A percentile compares a stretch with the other conserved stretches of the same genome.
phyloP scores from a whole-genome alignment of 2,113 vertebrate species.

The Bufo gargarizans region DNA sequence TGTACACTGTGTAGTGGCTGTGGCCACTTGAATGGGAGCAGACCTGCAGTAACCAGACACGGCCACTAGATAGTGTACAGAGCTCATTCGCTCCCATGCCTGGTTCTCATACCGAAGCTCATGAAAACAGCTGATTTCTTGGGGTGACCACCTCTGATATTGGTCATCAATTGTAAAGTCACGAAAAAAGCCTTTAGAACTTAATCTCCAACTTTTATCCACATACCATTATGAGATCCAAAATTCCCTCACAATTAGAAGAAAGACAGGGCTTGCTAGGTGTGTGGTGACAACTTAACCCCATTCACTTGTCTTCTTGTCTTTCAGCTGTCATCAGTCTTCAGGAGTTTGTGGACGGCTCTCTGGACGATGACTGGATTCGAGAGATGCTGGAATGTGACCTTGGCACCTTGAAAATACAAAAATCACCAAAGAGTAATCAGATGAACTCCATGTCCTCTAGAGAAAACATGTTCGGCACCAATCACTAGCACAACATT shows the following conservation, averaged over 20 bases:
- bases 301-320: constrained; percentile 4
- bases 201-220: too few relatives aligned
- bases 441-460: background rate
- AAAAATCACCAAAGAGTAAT: constrained; percentile 61
- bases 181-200: too few relatives aligned
- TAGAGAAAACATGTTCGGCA: background rate
- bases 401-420: constrained; percentile 70
- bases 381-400: constrained; percentile 76
- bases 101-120: too few relatives aligned
- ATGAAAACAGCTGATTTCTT: too few relatives aligned
- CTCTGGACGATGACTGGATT: constrained; percentile 74
- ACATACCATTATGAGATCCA: too few relatives aligned
- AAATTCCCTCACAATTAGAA: background rate
- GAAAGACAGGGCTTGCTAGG: background rate
- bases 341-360: constrained; percentile 74
- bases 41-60: too few relatives aligned
- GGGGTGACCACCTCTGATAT: too few relatives aligned
- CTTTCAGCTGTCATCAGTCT: constrained; percentile 72
- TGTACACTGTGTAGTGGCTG: too few relatives aligned
- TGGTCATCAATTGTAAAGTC: too few relatives aligned
- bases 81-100: too few relatives aligned
- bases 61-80: too few relatives aligned
- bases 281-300: background rate
- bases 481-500: background rate
- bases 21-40: too few relatives aligned